These are phyloP conservation scores for Scaptomyza parva DNA, from an alignment of 2,888 invertebrate genomes.

Conservation along the genomic window DNA sequence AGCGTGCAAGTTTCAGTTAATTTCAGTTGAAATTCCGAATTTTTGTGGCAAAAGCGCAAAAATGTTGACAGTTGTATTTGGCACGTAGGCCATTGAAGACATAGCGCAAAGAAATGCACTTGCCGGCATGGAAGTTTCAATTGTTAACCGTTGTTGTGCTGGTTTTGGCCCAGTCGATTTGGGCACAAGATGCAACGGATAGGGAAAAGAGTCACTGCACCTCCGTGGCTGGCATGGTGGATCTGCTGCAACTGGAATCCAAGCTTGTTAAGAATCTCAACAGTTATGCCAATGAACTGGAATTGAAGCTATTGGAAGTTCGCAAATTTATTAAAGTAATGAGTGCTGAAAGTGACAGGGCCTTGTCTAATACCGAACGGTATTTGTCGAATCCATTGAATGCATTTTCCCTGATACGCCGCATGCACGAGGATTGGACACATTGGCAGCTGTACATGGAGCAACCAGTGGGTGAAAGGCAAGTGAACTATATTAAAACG, in stretches of 20 bases:
- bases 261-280: slow-evolving; percentile 72
- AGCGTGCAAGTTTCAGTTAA: neutral
- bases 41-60: slow-evolving; percentile 14
- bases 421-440: slow-evolving; percentile 79
- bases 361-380: slow-evolving; percentile 46
- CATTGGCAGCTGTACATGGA: slow-evolving; percentile 74
- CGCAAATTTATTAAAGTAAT: slow-evolving; percentile 49
- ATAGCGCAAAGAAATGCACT: slow-evolving; percentile 25
- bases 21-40: no score
- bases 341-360: slow-evolving; percentile 63
- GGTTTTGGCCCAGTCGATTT: neutral
- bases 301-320: slow-evolving; percentile 66
- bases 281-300: slow-evolving; percentile 67
- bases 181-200: slow-evolving; percentile 21
- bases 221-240: slow-evolving; percentile 79
- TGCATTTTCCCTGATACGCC: slow-evolving; percentile 74
- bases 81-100: slow-evolving; percentile 52
- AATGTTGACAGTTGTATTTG: slow-evolving; percentile 47
- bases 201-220: slow-evolving; percentile 72
- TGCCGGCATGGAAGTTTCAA: slow-evolving; percentile 10
- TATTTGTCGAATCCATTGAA: slow-evolving; percentile 81
- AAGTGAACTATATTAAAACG: slow-evolving; percentile 47
- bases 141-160: slow-evolving; percentile 1
- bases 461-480: slow-evolving; percentile 59
- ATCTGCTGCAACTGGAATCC: slow-evolving; percentile 67